Evolutionary conservation across 2,113 vertebrate genomes (phyloP), one percentile per base, ranked within the genome.

Genomic region (Poeciliopsis turrubarensis): DNA sequence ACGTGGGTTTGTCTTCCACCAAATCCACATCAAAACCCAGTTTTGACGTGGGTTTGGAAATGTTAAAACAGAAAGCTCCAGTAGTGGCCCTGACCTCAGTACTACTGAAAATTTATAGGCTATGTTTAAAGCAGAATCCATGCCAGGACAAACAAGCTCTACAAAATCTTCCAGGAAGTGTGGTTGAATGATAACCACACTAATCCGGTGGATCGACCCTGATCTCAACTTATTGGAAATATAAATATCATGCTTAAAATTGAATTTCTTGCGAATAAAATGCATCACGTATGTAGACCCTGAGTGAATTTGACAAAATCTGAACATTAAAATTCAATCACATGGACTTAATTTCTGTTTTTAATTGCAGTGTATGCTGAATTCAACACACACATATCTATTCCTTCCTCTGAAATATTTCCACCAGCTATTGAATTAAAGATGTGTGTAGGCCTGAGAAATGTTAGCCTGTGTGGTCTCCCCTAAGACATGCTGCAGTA

Each of bases 401-500:
- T 62, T 39, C 65, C 22, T 61, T 75, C 44, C 68, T 44, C 41
- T 79, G 60, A 82, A 82, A 85, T 72, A 78, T 83, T 84, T 83
- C 75, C 75, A 76, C n/a, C 44, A 47, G 71, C 51, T 47, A 73
- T 69, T 80, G 65, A 66, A 81, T 78, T 83, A 77, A 84, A 79
- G 19, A 39, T 70, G 62, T 77, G 63, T 79, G 68, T 25, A 27
- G 54, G 70, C 31, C 73, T 84, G 64, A 73, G 74, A 72, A 64
- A 26, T 57, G 78, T 29, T 65, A 74, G 44, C 19, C n/a, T 57
- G 26, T 47, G 34, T 34, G 22, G 25, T 29, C 70, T 75, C 73
- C 68, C 61, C 78, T 72, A 64, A 78, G 73, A 78, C 73, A 82
- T 79, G 79, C 86, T 76, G 85, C 70, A 66, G 76, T 65, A 31